These are phyloP conservation scores for Araneus ventricosus DNA, from an alignment of 1,140 invertebrate species.

Conservation along the genomic window DNA sequence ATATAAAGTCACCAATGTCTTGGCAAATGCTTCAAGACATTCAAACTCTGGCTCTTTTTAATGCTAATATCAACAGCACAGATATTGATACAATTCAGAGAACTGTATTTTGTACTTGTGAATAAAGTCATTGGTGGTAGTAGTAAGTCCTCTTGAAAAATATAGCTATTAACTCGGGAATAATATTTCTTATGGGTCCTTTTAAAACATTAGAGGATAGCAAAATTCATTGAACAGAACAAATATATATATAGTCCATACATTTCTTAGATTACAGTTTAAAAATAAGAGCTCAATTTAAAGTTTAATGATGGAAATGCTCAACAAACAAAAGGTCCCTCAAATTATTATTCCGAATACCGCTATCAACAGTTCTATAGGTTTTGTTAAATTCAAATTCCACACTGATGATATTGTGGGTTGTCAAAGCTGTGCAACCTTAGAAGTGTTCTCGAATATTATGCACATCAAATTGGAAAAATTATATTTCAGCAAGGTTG, in stretches of 20 bases:
- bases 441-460: neutral
- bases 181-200: slow-evolving; percentile 73
- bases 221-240: neutral
- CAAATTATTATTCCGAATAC: slow-evolving; percentile 74
- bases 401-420: slow-evolving; percentile 52
- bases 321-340: slow-evolving; percentile 72
- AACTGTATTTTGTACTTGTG: slow-evolving; percentile 71
- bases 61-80: slow-evolving; percentile 67
- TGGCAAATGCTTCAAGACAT: slow-evolving; percentile 24
- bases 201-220: slow-evolving; percentile 35
- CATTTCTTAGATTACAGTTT: slow-evolving; percentile 28
- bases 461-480: neutral
- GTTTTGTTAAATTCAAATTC: slow-evolving; percentile 45
- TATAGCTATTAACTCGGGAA: slow-evolving; percentile 71
- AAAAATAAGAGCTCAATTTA: slow-evolving; percentile 43
- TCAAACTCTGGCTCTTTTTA: slow-evolving; percentile 42
- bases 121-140: slow-evolving; percentile 56
- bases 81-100: slow-evolving; percentile 39
- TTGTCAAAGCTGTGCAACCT: slow-evolving; percentile 48
- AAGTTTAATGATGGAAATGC: slow-evolving; percentile 16
- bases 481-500: neutral
- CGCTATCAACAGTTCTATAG: slow-evolving; percentile 54
- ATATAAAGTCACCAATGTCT: slow-evolving; percentile 68
- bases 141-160: slow-evolving; percentile 61
- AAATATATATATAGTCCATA: slow-evolving; percentile 11